A percentile compares a stretch with the other conserved stretches of the same genome.
Conservation (phyloP, 2,888 invertebrate genomes). For the Strigamia transsilvanica region DNA sequence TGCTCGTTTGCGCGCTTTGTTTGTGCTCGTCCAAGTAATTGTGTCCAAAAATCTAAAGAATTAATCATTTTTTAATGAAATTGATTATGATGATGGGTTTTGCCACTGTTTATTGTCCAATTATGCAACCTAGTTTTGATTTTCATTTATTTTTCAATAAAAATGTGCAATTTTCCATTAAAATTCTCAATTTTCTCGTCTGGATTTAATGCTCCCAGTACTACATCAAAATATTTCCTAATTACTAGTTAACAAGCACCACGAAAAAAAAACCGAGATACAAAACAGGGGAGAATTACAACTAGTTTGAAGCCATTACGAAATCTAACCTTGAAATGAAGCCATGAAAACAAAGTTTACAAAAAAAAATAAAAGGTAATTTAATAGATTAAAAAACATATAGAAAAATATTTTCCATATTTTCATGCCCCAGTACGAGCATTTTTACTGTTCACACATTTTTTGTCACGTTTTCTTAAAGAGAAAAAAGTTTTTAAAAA, state of each 20-base stretch:
- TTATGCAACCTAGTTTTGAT: no score
- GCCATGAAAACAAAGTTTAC: neutral
- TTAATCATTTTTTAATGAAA: neutral
- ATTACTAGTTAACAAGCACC: neutral
- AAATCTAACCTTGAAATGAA: constrained; percentile 22
- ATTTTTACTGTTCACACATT: neutral
- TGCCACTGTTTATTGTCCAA: neutral
- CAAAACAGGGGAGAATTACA: constrained; percentile 1
- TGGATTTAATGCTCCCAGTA: neutral
- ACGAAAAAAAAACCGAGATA: neutral
- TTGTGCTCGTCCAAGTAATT: neutral
- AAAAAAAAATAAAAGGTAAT: no score
- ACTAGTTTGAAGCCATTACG: constrained; percentile 29
- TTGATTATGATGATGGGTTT: neutral
- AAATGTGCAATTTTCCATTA: no score
- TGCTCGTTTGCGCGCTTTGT: neutral
- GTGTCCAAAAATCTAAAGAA: neutral
- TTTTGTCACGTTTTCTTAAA: neutral
- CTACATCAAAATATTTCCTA: neutral
- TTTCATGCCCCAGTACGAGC: neutral
- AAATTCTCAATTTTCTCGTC: no score
- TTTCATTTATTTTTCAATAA: no score
- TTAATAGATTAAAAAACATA: no score
- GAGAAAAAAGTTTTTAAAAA: neutral
- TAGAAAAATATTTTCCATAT: neutral